Evolutionary conservation across 2,888 invertebrate species (phyloP), one percentile per base, ranked within the genome.

Genomic region (Bellardia bayeri): DNA sequence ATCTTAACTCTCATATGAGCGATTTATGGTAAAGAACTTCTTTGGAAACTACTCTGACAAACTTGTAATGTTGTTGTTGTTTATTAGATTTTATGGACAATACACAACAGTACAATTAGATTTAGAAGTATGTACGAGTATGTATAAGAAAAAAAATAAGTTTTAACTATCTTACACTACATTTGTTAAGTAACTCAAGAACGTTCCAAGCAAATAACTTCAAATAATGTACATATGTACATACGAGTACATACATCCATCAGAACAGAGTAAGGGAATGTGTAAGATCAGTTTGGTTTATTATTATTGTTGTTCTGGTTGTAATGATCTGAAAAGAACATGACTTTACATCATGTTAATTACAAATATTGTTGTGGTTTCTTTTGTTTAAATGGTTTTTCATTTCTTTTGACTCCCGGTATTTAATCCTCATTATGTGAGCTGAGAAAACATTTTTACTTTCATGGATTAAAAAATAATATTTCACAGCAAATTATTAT

Each of bases 151-250:
- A 40, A 42, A 56, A 16, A 76, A 58, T 16, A 72, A 72, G 51
- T 42, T 75, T 69, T 69, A 63, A 85, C 69, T 40, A 81, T 80
- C 80, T 75, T 63, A 79, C 86, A 86, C 80, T 84, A 81, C 71
- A 83, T 87, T 84, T 84, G 87, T 68, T 82, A 89, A 87, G 82
- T 85, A 88, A 88, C 86, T 75, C 89, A 89, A 89, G 89, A 89
- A 89, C 89, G 88, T 89, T 89, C 81, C 89, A 88, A 80, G 54
- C 83, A 83, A 76, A 80, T 81, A 76, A 87, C 63, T 87, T 82
- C 56, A 14, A 58, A 40, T 23, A 1, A 40, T 54, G 2, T n/a
- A 30, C 30, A 40, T 51, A 40, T 5, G 63, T 54, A 23, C 23
- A 23, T 23, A 23, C 23, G 23, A 9, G 16, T 11, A 9, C 45